Conservation (phyloP, 2,797 vertebrate genomes). For the Chaenodraco wilsoni region DNA sequence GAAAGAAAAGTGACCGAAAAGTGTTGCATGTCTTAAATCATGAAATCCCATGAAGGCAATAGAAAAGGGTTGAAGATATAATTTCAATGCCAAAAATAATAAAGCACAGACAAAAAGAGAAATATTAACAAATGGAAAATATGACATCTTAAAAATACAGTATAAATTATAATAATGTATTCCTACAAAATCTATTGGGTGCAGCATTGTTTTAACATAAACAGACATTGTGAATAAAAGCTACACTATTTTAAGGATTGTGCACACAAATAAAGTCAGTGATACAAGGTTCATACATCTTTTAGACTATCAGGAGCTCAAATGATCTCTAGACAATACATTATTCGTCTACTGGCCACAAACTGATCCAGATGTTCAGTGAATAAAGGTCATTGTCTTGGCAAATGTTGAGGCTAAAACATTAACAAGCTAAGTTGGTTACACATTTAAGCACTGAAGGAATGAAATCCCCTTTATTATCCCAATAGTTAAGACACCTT, state of each 20-base stretch:
- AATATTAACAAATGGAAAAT: constrained; percentile 26
- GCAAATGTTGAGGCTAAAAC: neutral
- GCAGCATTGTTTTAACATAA: constrained; percentile 16
- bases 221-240: constrained; percentile 28
- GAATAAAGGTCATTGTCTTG: constrained; percentile 11
- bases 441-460: neutral
- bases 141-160: constrained; percentile 11
- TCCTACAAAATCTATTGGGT: constrained; percentile 21
- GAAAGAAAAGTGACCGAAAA: neutral
- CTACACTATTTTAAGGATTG: neutral
- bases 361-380: constrained; percentile 6
- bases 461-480: constrained; percentile 13
- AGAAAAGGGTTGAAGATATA: constrained; percentile 19
- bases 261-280: constrained; percentile 31
- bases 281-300: constrained; percentile 12
- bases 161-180: neutral
- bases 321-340: constrained; percentile 22
- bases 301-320: constrained; percentile 5
- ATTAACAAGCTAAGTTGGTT: constrained; percentile 15
- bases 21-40: neutral
- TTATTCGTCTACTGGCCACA: constrained; percentile 1
- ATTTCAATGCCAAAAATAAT: neutral
- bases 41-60: constrained; percentile 30
- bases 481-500: constrained; percentile 11
- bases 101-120: constrained; percentile 3